Percentiles rank a stretch among this genome's conserved stretches.
These are phyloP conservation scores for Elephas maximus DNA, from an alignment of 2,113 vertebrate genomes.

Conservation along the genomic window DNA sequence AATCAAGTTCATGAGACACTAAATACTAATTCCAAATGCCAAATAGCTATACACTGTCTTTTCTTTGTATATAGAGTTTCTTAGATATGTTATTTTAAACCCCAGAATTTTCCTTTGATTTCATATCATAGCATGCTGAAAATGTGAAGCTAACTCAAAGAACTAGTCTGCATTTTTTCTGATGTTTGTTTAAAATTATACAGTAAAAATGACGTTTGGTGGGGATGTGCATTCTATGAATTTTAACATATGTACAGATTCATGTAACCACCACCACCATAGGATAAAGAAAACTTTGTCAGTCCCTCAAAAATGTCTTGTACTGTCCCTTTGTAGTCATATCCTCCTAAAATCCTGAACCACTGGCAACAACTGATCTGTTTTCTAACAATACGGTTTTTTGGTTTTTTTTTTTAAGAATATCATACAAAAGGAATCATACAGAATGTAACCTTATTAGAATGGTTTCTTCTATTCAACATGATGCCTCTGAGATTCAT, in stretches of 20 bases:
- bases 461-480: background rate
- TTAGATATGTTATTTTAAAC: conserved; percentile 26
- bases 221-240: background rate
- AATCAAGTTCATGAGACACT: background rate
- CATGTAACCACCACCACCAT: background rate
- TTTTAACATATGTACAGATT: conserved; percentile 7
- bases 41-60: background rate
- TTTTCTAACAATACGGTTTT: conserved; percentile 14
- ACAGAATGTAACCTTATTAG: background rate
- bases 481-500: background rate
- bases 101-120: conserved; percentile 49
- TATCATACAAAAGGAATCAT: conserved; percentile 6
- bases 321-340: background rate
- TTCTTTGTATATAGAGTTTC: conserved; percentile 17
- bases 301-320: background rate
- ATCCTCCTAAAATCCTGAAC: background rate
- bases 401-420: conserved; percentile 15
- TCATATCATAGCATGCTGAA: background rate
- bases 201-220: background rate
- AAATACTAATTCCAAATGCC: conserved; percentile 25
- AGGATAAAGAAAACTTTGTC: conserved; percentile 5
- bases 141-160: conserved; percentile 15
- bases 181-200: conserved; percentile 40
- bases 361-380: background rate
- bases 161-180: conserved; percentile 6